Percentiles rank a stretch among this genome's conserved stretches.
Evolutionary conservation across 2,888 invertebrate genomes (phyloP).

Genomic region (Diarsia brunnea): DNA sequence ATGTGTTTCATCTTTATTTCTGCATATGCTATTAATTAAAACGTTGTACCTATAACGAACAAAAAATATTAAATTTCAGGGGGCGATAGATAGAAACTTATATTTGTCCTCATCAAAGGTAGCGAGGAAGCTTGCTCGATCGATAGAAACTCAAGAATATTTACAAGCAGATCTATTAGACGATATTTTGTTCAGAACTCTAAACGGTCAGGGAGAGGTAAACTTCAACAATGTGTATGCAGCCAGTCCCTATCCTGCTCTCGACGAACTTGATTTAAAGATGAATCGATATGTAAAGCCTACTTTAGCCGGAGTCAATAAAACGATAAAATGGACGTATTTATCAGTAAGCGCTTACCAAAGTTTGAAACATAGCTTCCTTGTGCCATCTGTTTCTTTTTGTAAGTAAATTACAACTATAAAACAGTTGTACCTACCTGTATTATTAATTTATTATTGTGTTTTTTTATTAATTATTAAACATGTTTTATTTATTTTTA

Average conservation of each 20-base stretch:
- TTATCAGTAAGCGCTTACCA: slow-evolving; percentile 76
- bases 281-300: slow-evolving; percentile 84
- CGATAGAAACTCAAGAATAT: slow-evolving; percentile 77
- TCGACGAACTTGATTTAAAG: slow-evolving; percentile 73
- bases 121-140: slow-evolving; percentile 73
- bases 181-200: slow-evolving; percentile 70
- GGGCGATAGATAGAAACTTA: slow-evolving; percentile 79
- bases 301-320: slow-evolving; percentile 79
- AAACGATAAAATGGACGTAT: slow-evolving; percentile 80
- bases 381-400: slow-evolving; percentile 82
- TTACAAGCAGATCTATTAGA: slow-evolving; percentile 72
- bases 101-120: slow-evolving; percentile 74
- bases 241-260: slow-evolving; percentile 75
- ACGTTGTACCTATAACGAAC: background rate
- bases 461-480: background rate
- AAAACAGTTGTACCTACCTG: too few relatives aligned
- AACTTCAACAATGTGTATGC: slow-evolving; percentile 85
- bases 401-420: slow-evolving; percentile 76
- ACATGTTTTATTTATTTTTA: slow-evolving; percentile 64
- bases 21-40: background rate
- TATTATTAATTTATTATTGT: too few relatives aligned
- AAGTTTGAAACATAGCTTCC: slow-evolving; percentile 76
- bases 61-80: slow-evolving; percentile 73
- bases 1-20: slow-evolving; percentile 45
- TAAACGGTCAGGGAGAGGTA: slow-evolving; percentile 74